Conservation (phyloP, 1,140 invertebrate genomes). For the Eumeta japonica region DNA sequence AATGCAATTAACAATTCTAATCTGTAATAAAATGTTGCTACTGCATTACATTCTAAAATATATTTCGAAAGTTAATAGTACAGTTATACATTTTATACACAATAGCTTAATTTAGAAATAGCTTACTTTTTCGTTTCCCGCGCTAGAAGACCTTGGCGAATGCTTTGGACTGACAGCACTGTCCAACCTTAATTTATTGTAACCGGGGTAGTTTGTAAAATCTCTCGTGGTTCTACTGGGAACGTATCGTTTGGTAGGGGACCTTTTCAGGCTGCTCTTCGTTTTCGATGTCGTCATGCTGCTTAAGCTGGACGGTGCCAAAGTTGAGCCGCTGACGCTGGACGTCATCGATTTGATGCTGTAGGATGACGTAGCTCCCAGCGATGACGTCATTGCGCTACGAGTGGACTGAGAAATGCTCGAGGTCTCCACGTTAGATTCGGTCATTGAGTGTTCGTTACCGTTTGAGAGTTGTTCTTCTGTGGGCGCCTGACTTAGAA, state of each 20-base stretch:
- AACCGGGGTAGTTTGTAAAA: conserved; percentile 36
- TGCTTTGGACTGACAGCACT: conserved; percentile 54
- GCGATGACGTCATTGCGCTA: conserved; percentile 35
- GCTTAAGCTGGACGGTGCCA: conserved; percentile 42
- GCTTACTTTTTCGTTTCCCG: conserved; percentile 33
- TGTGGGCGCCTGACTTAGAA: conserved; percentile 43
- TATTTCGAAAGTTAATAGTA: too few relatives aligned
- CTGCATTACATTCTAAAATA: too few relatives aligned
- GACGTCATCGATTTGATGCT: conserved; percentile 37
- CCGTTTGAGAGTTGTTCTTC: conserved; percentile 41
- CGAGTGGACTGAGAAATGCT: conserved; percentile 35
- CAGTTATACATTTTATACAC: too few relatives aligned
- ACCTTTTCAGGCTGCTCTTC: conserved; percentile 46
- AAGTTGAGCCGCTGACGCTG: conserved; percentile 30
- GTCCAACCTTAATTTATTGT: conserved; percentile 50
- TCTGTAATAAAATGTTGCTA: too few relatives aligned
- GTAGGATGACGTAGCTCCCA: conserved; percentile 44
- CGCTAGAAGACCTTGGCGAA: conserved; percentile 27
- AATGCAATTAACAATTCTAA: too few relatives aligned
- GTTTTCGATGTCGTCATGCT: conserved; percentile 41
- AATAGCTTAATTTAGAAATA: too few relatives aligned
- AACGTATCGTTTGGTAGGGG: conserved; percentile 41
- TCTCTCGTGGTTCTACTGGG: conserved; percentile 35
- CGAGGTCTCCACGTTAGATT: conserved; percentile 26
- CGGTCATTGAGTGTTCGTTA: conserved; percentile 29